phyloP scores from a whole-genome alignment of 2,113 vertebrate species.

The Corythornis vintsioides region DNA sequence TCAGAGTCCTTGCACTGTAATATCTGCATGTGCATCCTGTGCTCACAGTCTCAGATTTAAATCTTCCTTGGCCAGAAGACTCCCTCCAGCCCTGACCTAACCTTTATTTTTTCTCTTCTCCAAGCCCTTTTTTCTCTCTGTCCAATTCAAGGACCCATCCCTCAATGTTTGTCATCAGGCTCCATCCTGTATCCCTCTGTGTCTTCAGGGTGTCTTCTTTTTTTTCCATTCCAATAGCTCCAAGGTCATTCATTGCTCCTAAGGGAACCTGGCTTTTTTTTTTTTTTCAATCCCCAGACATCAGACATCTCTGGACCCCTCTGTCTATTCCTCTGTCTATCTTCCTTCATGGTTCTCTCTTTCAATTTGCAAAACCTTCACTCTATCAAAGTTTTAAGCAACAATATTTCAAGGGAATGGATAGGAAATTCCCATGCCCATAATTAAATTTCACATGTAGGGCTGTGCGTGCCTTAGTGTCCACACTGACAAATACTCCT shows the following conservation, averaged over 20 bases:
- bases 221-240: neutral
- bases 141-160: neutral
- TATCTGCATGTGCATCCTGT: neutral
- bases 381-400: constrained; percentile 56
- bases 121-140: neutral
- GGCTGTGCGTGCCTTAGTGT: constrained; percentile 33
- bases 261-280: constrained; percentile 44
- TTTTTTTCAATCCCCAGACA: constrained; percentile 42
- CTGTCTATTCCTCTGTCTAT: constrained; percentile 54
- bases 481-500: constrained; percentile 46
- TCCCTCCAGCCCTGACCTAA: neutral
- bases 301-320: constrained; percentile 44
- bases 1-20: neutral
- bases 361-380: constrained; percentile 66
- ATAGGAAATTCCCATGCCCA: constrained; percentile 63
- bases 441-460: constrained; percentile 65
- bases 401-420: constrained; percentile 49
- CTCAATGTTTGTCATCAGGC: neutral
- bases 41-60: neutral
- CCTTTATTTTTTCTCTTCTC: neutral
- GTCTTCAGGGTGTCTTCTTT: constrained; percentile 58
- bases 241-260: constrained; percentile 44
- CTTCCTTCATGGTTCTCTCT: constrained; percentile 60
- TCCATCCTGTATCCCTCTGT: neutral
- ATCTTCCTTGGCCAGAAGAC: neutral